Conservation (phyloP, 2,888 invertebrate species). For the Petrolisthes manimaculis region DNA sequence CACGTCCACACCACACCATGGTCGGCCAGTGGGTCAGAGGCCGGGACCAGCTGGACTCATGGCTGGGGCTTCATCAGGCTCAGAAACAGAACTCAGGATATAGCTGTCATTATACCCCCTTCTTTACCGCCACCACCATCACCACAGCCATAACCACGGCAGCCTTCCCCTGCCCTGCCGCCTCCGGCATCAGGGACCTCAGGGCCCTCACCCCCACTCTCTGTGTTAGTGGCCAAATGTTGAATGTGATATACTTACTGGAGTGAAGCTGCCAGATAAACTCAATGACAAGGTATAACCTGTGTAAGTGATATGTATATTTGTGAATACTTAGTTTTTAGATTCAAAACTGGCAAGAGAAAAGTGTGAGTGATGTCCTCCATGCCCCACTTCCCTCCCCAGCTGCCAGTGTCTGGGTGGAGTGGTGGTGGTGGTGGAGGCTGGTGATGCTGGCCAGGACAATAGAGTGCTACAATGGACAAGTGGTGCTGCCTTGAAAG, state of each 20-base stretch:
- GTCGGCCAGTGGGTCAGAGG: constrained; percentile 71
- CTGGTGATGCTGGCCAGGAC: not conserved
- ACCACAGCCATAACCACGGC: constrained; percentile 34
- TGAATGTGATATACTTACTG: constrained; percentile 57
- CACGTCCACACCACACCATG: constrained; percentile 75
- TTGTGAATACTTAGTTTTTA: constrained; percentile 57
- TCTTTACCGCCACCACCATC: constrained; percentile 26
- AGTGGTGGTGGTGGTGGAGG: not conserved
- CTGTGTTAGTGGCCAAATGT: constrained; percentile 47
- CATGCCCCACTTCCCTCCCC: not conserved
- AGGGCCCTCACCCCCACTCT: constrained; percentile 26
- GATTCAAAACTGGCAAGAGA: constrained; percentile 36
- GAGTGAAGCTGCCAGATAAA: constrained; percentile 55
- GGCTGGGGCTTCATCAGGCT: constrained; percentile 68
- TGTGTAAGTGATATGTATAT: constrained; percentile 49
- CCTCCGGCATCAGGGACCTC: not conserved
- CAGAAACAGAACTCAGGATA: constrained; percentile 68
- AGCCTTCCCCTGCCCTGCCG: constrained; percentile 22
- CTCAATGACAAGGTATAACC: constrained; percentile 30
- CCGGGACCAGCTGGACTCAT: constrained; percentile 72
- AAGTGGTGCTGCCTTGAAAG: constrained; percentile 17
- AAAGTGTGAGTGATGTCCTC: constrained; percentile 3
- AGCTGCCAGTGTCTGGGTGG: not conserved
- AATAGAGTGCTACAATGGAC: constrained; percentile 12
- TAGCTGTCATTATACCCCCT: constrained; percentile 57